Evolutionary conservation across 2,888 invertebrate genomes (phyloP), one percentile per base, ranked within the genome.

Genomic region (Cerceris rybyensis): DNA sequence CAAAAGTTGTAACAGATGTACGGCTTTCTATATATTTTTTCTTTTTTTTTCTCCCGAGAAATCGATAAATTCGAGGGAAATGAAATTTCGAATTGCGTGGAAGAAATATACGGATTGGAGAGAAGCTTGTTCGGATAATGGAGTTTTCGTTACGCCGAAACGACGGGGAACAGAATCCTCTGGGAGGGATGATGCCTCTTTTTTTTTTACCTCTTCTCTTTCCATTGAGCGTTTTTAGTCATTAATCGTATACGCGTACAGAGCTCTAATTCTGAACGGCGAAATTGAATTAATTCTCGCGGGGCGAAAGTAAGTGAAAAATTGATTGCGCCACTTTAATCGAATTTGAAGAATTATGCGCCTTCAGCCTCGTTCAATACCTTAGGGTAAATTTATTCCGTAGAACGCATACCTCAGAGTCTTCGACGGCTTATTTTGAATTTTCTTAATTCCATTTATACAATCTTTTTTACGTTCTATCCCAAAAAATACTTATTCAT

Each of bases 71-170:
- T 70, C 69, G 55, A 52, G 55, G 69, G 14, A 63, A 67, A 67
- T 61, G 61, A 75, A 85, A 79, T 81, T 85, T 77, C 70, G 75
- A 60, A 68, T 16, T 63, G 70, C 52, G 55, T 28, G 9, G 58
- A 65, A 67, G 83, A 78, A 71, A 82, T 72, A 73, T 70, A 80
- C 78, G 73, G 75, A 74, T 75, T 74, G 66, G 64, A 13, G 68
- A 60, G 71, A 68, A 85, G 74, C 80, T 78, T 77, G 76, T 78
- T 66, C 74, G 75, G 70, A 74, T 78, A 84, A 84, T 84, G 70
- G 83, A 83, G 81, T 76, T 79, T 71, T 69, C 82, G 73, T 84
- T 81, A 78, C 78, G 82, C 59, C 70, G 78, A 70, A 85, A 82
- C 76, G 76, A 71, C 84, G 66, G 63, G 72, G 68, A 57, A 60